Conservation (phyloP, 2,888 invertebrate genomes). For the Tortricodes alternella region DNA sequence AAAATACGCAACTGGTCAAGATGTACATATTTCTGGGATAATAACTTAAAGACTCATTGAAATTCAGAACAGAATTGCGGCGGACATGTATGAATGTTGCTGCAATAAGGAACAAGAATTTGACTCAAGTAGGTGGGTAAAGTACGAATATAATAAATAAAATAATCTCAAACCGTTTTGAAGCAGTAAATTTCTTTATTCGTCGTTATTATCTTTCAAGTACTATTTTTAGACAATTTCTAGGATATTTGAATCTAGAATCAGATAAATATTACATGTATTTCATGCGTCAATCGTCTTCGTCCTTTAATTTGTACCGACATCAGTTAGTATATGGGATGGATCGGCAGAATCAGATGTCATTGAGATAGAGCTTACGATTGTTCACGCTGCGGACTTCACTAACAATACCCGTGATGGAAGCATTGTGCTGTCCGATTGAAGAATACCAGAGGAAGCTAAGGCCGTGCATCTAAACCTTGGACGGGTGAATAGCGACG, state of each 20-base stretch:
- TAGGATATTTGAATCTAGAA: no score
- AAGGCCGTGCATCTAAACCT: conserved; percentile 67
- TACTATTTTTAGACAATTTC: no score
- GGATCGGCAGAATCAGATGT: conserved; percentile 63
- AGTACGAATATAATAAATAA: no score
- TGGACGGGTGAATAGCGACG: conserved; percentile 64
- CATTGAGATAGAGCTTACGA: conserved; percentile 70
- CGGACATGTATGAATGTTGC: conserved; percentile 19
- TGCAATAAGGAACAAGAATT: conserved; percentile 5
- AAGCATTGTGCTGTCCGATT: conserved; percentile 73
- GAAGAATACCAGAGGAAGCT: conserved; percentile 69
- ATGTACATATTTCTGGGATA: conserved; percentile 40
- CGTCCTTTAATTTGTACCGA: conserved; percentile 25
- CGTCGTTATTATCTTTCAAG: no score
- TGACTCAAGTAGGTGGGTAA: neutral
- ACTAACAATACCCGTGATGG: conserved; percentile 61
- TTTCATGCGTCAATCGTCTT: conserved; percentile 18
- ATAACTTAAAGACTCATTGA: conserved; percentile 32
- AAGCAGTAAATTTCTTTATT: no score
- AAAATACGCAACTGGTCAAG: conserved; percentile 34
- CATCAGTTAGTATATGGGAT: conserved; percentile 44
- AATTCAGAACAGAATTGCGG: conserved; percentile 31
- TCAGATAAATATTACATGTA: neutral
- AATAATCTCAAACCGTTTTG: no score
- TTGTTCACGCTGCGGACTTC: conserved; percentile 48